Evolutionary conservation across 1,140 invertebrate species (phyloP).

Genomic region (Radopholus similis): DNA sequence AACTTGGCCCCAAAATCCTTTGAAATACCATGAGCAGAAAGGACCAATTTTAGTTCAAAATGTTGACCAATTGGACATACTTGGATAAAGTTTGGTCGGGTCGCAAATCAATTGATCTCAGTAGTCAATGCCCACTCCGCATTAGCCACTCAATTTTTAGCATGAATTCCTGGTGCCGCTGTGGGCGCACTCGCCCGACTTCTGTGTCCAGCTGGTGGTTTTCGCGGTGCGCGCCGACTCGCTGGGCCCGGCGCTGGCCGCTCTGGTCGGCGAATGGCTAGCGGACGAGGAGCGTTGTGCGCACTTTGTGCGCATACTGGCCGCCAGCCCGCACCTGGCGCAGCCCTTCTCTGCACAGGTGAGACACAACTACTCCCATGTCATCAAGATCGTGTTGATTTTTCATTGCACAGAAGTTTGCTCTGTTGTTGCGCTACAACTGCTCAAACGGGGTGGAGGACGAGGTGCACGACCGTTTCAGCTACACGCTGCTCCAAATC

Average conservation of each 20-base stretch:
- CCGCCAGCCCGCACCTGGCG: not conserved
- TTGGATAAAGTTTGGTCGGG: too few relatives aligned
- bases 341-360: conserved; percentile 11
- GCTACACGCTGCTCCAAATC: conserved; percentile 2
- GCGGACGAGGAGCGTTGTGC: not conserved
- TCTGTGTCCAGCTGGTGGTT: conserved; percentile 10
- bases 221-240: not conserved
- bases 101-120: too few relatives aligned
- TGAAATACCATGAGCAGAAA: too few relatives aligned
- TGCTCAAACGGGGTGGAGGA: not conserved
- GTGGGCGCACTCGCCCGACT: not conserved
- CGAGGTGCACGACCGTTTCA: not conserved
- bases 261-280: conserved; percentile 9
- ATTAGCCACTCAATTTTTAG: too few relatives aligned
- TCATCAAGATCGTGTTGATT: not conserved
- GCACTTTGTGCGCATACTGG: conserved; percentile 2
- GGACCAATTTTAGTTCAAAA: not conserved
- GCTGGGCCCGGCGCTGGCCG: not conserved
- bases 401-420: conserved; percentile 1
- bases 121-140: too few relatives aligned
- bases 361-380: not conserved
- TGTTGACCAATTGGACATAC: too few relatives aligned
- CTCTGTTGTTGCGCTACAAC: conserved; percentile 8
- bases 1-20: too few relatives aligned
- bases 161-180: conserved; percentile 1